Conservation (phyloP, 2,113 vertebrate species). For the Speoplatyrhinus poulsoni region DNA sequence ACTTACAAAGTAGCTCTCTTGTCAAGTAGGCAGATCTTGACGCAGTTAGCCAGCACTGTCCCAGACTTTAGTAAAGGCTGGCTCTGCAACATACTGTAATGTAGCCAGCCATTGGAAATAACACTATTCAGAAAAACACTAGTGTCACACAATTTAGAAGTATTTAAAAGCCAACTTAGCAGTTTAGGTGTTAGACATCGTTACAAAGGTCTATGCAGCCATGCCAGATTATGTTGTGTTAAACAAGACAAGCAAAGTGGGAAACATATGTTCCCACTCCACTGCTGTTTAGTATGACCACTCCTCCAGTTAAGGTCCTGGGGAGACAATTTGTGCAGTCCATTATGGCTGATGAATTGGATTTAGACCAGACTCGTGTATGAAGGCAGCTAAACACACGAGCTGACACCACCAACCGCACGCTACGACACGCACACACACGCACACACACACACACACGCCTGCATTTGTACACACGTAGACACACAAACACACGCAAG, state of each 20-base stretch:
- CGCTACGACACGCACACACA: too few species aligned
- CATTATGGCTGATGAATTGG: slow-evolving; percentile 76
- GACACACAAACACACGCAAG: too few species aligned
- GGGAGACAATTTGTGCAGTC: slow-evolving; percentile 71
- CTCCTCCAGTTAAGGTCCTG: slow-evolving; percentile 57
- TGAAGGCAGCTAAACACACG: slow-evolving; percentile 49
- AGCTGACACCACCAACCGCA: slow-evolving; percentile 35
- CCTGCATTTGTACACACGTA: too few species aligned
- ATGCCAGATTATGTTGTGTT: background rate
- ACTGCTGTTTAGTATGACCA: slow-evolving; percentile 31
- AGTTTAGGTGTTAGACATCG: background rate
- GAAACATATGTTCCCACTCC: slow-evolving; percentile 37
- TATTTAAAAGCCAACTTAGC: background rate
- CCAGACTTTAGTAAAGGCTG: too few species aligned
- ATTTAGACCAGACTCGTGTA: slow-evolving; percentile 65
- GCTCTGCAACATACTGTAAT: too few species aligned
- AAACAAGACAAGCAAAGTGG: background rate
- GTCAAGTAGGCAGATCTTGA: too few species aligned
- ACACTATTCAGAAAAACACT: background rate
- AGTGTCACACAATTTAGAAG: too few species aligned
- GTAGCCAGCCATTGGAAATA: too few species aligned
- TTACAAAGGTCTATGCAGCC: background rate
- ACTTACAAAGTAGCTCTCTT: too few species aligned
- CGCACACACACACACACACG: slow-evolving; percentile 6
- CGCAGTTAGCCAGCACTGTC: too few species aligned